Evolutionary conservation across 2,113 vertebrate genomes (phyloP).

Genomic region (Rhagologus leucostigma): DNA sequence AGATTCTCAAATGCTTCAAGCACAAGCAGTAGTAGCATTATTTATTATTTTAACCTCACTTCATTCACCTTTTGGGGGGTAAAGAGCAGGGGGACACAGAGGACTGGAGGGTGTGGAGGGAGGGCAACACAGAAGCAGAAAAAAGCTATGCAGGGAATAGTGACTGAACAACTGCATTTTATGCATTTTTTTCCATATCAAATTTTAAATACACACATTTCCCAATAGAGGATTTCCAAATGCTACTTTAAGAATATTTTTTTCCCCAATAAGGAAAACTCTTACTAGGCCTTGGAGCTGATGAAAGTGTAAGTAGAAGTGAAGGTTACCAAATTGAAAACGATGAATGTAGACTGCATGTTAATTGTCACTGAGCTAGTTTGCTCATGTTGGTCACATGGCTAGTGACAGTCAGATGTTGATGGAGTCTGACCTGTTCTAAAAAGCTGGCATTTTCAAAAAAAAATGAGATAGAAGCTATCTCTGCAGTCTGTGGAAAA

Average conservation of each 20-base stretch:
- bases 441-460: slow-evolving; percentile 49
- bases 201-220: background rate
- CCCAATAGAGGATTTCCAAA: background rate
- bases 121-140: background rate
- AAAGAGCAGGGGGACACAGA: too few relatives aligned
- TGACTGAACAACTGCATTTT: background rate
- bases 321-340: slow-evolving; percentile 61
- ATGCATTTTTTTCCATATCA: background rate
- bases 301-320: slow-evolving; percentile 27
- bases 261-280: background rate
- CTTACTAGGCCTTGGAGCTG: background rate
- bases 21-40: background rate
- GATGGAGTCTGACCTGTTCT: slow-evolving; percentile 57
- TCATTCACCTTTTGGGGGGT: fast-evolving
- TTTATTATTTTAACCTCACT: background rate
- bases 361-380: slow-evolving; percentile 49
- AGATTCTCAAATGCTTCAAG: background rate
- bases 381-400: slow-evolving; percentile 27
- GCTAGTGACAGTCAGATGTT: slow-evolving; percentile 46
- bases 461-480: background rate
- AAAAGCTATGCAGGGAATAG: background rate
- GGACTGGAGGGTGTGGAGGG: background rate
- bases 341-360: slow-evolving; percentile 47
- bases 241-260: background rate
- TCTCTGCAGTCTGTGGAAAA: background rate